Evolutionary conservation across 1,140 invertebrate genomes (phyloP), one percentile per base, ranked within the genome.

Genomic region (Tribolium castaneum): DNA sequence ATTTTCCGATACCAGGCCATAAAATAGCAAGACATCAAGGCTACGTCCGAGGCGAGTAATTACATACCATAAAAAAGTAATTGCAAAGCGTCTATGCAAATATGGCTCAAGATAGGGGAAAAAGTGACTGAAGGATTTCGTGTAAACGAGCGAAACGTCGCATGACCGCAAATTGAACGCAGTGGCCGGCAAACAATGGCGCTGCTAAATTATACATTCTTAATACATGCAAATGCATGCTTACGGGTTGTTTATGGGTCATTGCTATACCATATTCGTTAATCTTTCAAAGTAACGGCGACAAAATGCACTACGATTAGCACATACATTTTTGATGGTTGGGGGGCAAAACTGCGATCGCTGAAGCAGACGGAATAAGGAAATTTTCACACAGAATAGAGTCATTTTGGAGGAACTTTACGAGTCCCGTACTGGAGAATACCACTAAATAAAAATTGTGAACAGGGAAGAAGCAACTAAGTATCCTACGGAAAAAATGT

Each of bases 221-320:
- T 66, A 66, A 66, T 66, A 39, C 59, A 66, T 66, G 59, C 25
- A 66, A 66, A 66, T 66, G 30, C 25, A 66, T 66, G 59, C 59
- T 34, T 14, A 30, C 25, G 30, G 25, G 30, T 59, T 66, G 34
- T 66, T 66, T 66, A 35, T 34, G 30, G 30, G 30, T 66, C 59
- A 66, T 66, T 66, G 59, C 30, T 35, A 13, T 12, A 12, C 25
- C 22, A 35, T 66, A 66, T 66, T 66, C 34, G 10, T 59, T 35
- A 35, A 66, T 66, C 59, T 35, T 66, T 66, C 30, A 66, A 34
- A 45, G 9, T n/a, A 45, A 45, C n/a, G 5, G 39, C 39, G 39
- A 10, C 39, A 10, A 45, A 45, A 30, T 30, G 25, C 4, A 45
- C 39, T n/a, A n/a, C 39, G 39, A 10, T 45, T 45, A 10, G 7